Conservation (phyloP, 1,140 invertebrate species). For the Phthorimaea operculella region DNA sequence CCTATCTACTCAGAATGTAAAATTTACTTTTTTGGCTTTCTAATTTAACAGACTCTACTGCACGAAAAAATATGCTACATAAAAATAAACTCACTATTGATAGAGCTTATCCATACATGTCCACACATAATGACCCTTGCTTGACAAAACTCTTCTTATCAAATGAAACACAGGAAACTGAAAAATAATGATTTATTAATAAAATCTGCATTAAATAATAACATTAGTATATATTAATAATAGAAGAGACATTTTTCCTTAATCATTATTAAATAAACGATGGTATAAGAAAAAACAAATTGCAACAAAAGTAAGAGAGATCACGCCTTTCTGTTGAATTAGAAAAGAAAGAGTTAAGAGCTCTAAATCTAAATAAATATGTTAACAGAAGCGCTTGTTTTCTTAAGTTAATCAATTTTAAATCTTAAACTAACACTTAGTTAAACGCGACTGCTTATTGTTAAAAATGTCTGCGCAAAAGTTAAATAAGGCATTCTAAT, state of each 20-base stretch:
- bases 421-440: neutral
- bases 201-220: conserved; percentile 20
- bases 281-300: neutral
- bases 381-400: neutral
- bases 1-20: too few species aligned
- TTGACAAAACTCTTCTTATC: too few species aligned
- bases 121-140: too few species aligned
- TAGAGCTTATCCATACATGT: too few species aligned
- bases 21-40: too few species aligned
- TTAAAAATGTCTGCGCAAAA: neutral
- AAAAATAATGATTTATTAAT: conserved; percentile 25
- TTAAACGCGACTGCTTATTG: conserved; percentile 2
- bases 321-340: neutral
- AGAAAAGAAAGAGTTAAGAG: neutral
- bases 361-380: conserved; percentile 2
- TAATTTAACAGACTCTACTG: too few species aligned
- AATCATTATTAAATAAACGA: neutral
- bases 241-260: neutral
- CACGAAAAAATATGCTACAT: too few species aligned
- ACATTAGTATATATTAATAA: conserved; percentile 22
- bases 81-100: too few species aligned
- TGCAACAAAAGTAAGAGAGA: conserved; percentile 4
- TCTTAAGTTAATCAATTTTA: neutral
- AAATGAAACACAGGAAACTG: conserved; percentile 7
- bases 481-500: neutral